Evolutionary conservation across 2,113 vertebrate genomes (phyloP), one percentile per base, ranked within the genome.

Genomic region (Eurypyga helias): DNA sequence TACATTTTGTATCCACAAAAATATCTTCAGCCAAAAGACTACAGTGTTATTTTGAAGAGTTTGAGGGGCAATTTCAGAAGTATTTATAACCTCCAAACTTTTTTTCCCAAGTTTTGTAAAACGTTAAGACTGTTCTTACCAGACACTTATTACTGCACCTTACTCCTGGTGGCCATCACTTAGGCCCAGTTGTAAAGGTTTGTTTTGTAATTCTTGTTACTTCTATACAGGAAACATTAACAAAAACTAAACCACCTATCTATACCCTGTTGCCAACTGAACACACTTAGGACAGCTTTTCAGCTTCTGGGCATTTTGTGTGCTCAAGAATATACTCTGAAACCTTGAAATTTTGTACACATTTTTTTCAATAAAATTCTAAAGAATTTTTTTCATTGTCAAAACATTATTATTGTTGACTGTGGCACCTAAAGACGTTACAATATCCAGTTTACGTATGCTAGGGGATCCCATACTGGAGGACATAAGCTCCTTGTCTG

Each of bases 291-390:
- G 17, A 10, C 11, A 9, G 7, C 10, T 90, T 49, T 62, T 34
- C 51, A 72, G 8, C 23, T 58, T 28, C 41, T 84, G 58, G 15
- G 7, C 43, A 11, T 23, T 46, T 62, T n/a, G 13, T 19, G 3
- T 79, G 36, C 60, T 38, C 10, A 45, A 2, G 16, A 82, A 41
- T 2, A 17, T 4, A 26, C 49, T 25, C 6, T 11, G 29, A 77
- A 43, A 2, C 23, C 17, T 28, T 54, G 41, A 54, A 82, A 41
- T 48, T 0, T 3, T 5, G 7, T 48, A 3, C 17, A 52, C 0
- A 45, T 70, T 57, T 5, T 38, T 71, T 36, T 36, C 28, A n/a
- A 6, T 34, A 45, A 57, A 14, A 36, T 15, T 17, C 10, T 36
- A 2, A 81, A 34, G 49, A 19, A 11, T 4, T 34, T 80, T 80